A percentile compares a stretch with the other conserved stretches of the same genome.
Conservation (phyloP, 2,797 vertebrate species). For the Danio tinwini region DNA sequence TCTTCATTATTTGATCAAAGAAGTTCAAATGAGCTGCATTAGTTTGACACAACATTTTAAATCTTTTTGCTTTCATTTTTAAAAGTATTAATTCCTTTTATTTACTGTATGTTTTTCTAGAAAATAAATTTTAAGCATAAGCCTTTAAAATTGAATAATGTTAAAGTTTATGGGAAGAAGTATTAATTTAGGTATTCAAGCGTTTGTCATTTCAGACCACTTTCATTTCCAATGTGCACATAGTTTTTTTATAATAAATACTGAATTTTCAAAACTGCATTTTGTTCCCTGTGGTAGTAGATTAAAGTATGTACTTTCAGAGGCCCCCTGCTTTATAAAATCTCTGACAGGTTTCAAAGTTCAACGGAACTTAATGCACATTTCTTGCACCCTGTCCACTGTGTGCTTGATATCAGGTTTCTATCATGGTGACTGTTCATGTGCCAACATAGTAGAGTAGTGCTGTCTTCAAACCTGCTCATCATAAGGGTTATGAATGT, state of each 20-base stretch:
- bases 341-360: slow-evolving; percentile 34
- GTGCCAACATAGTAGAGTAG: background rate
- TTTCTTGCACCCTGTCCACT: slow-evolving; percentile 7
- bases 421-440: slow-evolving; percentile 18
- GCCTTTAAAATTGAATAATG: background rate
- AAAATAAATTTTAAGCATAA: background rate
- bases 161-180: background rate
- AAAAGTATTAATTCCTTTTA: background rate
- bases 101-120: background rate
- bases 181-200: background rate
- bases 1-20: no score
- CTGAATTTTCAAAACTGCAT: background rate
- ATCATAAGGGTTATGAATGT: background rate
- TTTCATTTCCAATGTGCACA: background rate
- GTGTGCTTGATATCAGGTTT: slow-evolving; percentile 6
- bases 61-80: no score
- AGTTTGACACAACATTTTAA: no score
- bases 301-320: slow-evolving; percentile 22
- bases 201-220: background rate
- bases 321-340: slow-evolving; percentile 9
- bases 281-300: background rate
- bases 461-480: background rate
- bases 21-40: no score
- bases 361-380: slow-evolving; percentile 40
- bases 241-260: background rate